Conservation (phyloP, 2,797 vertebrate species). For the Graptemys geographica region DNA sequence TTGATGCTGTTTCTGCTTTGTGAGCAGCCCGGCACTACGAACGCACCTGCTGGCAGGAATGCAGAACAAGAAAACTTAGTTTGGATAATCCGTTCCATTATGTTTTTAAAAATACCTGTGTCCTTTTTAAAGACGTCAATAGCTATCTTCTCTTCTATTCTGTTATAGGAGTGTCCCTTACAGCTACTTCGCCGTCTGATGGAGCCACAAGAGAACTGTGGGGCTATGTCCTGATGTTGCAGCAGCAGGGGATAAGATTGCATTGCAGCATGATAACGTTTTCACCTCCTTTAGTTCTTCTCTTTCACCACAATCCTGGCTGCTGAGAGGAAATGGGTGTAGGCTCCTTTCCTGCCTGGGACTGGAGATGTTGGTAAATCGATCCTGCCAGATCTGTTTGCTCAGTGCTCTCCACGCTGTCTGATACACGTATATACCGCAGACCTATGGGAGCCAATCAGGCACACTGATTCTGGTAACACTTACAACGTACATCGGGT, state of each 20-base stretch:
- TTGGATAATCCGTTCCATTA: neutral
- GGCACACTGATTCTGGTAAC: neutral
- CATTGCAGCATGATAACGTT: neutral
- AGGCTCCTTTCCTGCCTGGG: neutral
- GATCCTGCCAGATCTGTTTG: neutral
- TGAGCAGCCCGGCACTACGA: neutral
- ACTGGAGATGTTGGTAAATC: neutral
- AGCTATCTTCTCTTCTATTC: neutral
- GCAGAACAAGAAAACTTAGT: neutral
- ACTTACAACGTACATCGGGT: neutral
- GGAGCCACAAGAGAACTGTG: neutral
- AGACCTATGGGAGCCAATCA: neutral
- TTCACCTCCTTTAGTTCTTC: neutral
- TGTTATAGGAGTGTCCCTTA: neutral
- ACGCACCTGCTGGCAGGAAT: neutral
- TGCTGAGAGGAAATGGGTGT: neutral
- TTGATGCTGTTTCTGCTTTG: neutral
- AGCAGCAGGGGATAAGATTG: neutral
- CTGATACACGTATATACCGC: neutral
- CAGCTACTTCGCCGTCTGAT: neutral
- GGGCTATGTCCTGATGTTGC: neutral
- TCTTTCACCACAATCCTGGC: neutral
- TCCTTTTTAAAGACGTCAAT: neutral
- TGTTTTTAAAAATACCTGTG: neutral
- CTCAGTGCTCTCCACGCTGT: neutral